phyloP scores from a whole-genome alignment of 2,888 invertebrate species.

The Dasysyrphus tricinctus region DNA sequence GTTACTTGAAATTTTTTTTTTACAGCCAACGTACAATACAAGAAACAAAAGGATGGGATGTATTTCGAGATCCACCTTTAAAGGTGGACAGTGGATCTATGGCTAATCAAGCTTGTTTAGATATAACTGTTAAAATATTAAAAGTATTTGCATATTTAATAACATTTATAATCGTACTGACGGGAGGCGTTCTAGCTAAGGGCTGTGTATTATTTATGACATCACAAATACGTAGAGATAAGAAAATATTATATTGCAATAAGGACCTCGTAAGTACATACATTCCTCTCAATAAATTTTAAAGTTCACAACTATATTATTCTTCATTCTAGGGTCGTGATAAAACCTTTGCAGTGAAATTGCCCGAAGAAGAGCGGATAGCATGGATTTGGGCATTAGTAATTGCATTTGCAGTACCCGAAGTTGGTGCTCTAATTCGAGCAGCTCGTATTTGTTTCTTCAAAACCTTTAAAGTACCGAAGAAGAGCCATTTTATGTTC shows the following conservation, averaged over 20 bases:
- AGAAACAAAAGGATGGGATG: conserved; percentile 98
- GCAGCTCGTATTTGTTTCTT: conserved; percentile 95
- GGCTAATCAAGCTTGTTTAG: conserved; percentile 94
- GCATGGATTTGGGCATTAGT: conserved; percentile 97
- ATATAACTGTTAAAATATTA: conserved; percentile 92
- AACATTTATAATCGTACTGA: conserved; percentile 93
- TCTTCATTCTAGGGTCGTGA: conserved; percentile 88
- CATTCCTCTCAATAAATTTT: neutral
- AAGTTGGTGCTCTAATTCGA: conserved; percentile 93
- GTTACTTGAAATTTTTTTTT: conserved; percentile 6
- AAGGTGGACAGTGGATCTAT: conserved; percentile 95
- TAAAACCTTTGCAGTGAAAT: conserved; percentile 91
- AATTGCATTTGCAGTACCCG: conserved; percentile 94
- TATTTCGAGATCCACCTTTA: conserved; percentile 95
- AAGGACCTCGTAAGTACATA: conserved; percentile 88
- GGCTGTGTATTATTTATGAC: conserved; percentile 96
- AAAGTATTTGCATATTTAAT: conserved; percentile 93
- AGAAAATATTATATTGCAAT: conserved; percentile 92
- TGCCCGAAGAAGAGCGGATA: conserved; percentile 93
- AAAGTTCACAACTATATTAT: neutral
- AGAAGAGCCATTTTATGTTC: conserved; percentile 82
- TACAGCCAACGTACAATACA: conserved; percentile 91
- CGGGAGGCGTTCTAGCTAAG: conserved; percentile 93
- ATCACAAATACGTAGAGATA: conserved; percentile 92
- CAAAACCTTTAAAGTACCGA: conserved; percentile 92